Evolutionary conservation across 2,113 vertebrate genomes (phyloP), one percentile per base, ranked within the genome.

Genomic region (Pholis gunnellus): DNA sequence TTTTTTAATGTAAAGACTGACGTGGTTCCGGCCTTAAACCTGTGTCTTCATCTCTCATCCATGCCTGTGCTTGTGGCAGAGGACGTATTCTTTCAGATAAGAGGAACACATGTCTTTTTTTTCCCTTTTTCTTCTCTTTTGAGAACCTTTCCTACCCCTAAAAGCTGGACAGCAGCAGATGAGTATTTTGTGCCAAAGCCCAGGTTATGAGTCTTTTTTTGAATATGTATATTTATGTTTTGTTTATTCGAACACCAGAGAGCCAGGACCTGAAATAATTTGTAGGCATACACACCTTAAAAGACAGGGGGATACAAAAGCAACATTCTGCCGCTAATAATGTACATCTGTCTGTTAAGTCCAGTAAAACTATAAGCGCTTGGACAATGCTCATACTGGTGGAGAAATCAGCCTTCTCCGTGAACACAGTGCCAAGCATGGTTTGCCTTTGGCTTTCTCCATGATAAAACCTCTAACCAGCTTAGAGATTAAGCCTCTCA

Each of bases 391-490:
- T 40, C 46, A 36, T 36, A 48, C 20, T 3, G n/a, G 6, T 63
- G 31, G 64, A 44, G 11, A 59, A 42, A 75, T 38, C 60, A 52
- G 18, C 36, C n/a, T 68, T 66, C 66, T 52, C 38, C 27, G n/a
- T 68, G 61, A 44, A 60, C 6, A 75, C 69, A 29, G 9, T 63
- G 65, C 27, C 75, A 76, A 54, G 61, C 76, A 31, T 50, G 59
- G 68, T 78, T 73, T 79, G 54, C 20, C 11, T 74, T 56, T 54
- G 64, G 68, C 54, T 63, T 75, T 66, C 63, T 82, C 64, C 15
- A 54, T 61, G 15, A 63, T 70, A 86, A 79, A 80, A 83, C 42
- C 81, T 78, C 36, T 76, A 79, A 74, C 57, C 61, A 86, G 75
- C 40, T 86, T 74, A 84, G 25, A 80, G 63, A 48, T 73, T 73